phyloP scores from a whole-genome alignment of 2,888 invertebrate genomes.

The Magallana nippona region DNA sequence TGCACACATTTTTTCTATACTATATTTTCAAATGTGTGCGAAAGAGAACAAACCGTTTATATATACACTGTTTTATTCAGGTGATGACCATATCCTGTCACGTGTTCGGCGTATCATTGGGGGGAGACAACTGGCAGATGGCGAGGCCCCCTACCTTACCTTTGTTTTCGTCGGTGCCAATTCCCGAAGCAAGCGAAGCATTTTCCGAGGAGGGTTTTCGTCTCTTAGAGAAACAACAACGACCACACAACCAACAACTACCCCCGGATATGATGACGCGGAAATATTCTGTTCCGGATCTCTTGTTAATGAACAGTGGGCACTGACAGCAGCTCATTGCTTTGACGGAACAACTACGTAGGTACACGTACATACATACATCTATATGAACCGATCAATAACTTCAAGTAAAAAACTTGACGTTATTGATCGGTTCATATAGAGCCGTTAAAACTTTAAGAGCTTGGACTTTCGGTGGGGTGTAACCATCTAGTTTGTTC shows the following conservation, averaged over 20 bases:
- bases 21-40: too few species aligned
- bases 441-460: too few species aligned
- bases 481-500: too few species aligned
- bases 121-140: conserved; percentile 90
- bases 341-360: not conserved
- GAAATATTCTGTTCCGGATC: not conserved
- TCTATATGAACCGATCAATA: too few species aligned
- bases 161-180: not conserved
- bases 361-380: not conserved
- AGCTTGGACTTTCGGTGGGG: too few species aligned
- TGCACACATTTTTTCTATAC: too few species aligned
- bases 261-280: not conserved
- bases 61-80: not conserved
- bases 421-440: too few species aligned
- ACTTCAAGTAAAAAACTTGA: too few species aligned
- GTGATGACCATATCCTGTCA: conserved; percentile 17
- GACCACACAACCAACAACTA: not conserved
- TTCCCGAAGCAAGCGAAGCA: not conserved
- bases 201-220: not conserved
- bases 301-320: not conserved
- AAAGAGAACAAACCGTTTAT: too few species aligned
- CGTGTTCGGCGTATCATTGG: conserved; percentile 87
- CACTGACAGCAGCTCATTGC: conserved; percentile 1
- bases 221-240: not conserved
- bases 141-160: conserved; percentile 97